These are phyloP conservation scores for Tringa solitaria DNA, from an alignment of 2,113 vertebrate genomes.

Conservation along the genomic window DNA sequence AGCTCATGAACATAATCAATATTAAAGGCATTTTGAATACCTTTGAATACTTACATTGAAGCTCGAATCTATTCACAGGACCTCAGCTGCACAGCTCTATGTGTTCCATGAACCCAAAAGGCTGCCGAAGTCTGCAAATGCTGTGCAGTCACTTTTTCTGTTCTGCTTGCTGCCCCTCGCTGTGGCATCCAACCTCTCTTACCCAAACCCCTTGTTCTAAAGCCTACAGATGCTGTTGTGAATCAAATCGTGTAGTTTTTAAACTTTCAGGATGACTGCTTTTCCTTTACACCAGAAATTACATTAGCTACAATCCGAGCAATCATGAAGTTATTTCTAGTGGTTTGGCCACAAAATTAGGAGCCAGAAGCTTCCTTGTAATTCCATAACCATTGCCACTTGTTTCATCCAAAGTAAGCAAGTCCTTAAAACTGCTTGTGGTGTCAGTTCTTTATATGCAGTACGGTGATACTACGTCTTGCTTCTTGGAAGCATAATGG, in stretches of 20 bases:
- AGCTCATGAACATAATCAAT: background rate
- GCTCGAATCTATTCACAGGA: background rate
- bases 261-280: background rate
- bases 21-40: background rate
- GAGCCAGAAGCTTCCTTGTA: background rate
- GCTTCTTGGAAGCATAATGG: background rate
- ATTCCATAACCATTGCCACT: background rate
- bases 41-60: background rate
- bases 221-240: background rate
- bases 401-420: background rate
- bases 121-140: background rate
- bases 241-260: background rate
- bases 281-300: background rate
- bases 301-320: background rate
- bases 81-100: background rate
- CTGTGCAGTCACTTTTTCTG: background rate
- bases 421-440: background rate
- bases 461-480: background rate
- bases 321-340: background rate
- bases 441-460: background rate
- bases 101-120: background rate
- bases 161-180: background rate
- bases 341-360: background rate
- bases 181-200: background rate
- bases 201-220: background rate